Percentiles rank a stretch among this genome's conserved stretches.
These are phyloP conservation scores for Passer domesticus DNA, from an alignment of 2,113 vertebrate species.

Conservation along the genomic window DNA sequence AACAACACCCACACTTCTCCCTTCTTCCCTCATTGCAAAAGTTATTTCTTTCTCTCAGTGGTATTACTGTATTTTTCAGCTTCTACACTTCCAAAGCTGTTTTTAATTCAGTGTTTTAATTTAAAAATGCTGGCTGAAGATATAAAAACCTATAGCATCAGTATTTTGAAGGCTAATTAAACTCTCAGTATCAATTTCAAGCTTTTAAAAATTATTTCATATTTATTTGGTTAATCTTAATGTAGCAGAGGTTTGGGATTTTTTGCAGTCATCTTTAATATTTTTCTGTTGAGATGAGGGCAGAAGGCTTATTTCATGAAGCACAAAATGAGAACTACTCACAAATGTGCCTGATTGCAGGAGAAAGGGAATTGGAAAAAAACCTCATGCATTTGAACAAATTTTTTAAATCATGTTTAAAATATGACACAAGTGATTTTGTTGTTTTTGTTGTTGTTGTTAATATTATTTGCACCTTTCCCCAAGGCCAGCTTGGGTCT, in stretches of 20 bases:
- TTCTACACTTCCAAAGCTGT: not conserved
- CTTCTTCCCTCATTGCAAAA: not conserved
- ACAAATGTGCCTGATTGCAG: not conserved
- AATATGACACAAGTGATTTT: not conserved
- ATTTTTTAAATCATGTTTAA: not conserved
- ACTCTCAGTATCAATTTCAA: not conserved
- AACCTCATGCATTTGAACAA: not conserved
- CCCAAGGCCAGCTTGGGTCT: not conserved
- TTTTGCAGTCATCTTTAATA: not conserved
- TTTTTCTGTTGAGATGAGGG: not conserved
- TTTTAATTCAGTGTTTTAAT: constrained; percentile 32
- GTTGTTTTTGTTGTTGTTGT: not conserved
- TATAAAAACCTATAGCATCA: not conserved
- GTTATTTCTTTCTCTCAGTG: not conserved
- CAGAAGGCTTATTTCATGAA: not conserved
- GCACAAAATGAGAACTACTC: not conserved
- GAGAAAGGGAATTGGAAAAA: not conserved
- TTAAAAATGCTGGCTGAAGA: not conserved
- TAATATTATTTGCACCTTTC: not conserved
- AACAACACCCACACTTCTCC: not conserved
- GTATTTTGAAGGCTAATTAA: not conserved
- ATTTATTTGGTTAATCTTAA: constrained; percentile 24
- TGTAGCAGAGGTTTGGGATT: not conserved
- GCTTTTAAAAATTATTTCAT: not conserved
- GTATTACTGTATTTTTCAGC: not conserved